A percentile compares a stretch with the other conserved stretches of the same genome.
Conservation (phyloP, 2,113 vertebrate species). For the Cricetomys ansorgei region DNA sequence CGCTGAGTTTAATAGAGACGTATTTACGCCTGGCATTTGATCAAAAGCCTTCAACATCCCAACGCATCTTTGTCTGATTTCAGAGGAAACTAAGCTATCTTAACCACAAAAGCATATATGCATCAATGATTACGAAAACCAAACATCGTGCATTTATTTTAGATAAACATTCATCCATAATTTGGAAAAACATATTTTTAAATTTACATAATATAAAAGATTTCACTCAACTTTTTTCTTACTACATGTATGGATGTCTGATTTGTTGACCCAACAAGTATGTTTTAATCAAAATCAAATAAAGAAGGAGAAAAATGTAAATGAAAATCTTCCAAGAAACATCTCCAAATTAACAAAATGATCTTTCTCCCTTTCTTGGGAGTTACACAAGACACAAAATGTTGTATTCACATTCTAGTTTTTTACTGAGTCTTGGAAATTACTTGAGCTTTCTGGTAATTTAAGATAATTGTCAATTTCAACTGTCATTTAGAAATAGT, state of each 20-base stretch:
- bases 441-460: conserved; percentile 39
- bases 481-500: conserved; percentile 7
- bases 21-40: background rate
- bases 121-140: background rate
- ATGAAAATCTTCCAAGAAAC: conserved; percentile 28
- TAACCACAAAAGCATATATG: background rate
- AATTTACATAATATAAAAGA: background rate
- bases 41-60: background rate
- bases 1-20: background rate
- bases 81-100: background rate
- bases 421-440: conserved; percentile 48
- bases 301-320: background rate
- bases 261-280: background rate
- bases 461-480: conserved; percentile 51
- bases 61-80: background rate
- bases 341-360: conserved; percentile 36
- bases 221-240: background rate
- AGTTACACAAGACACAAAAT: conserved; percentile 23
- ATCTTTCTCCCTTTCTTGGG: conserved; percentile 28
- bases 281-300: conserved; percentile 19
- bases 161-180: background rate
- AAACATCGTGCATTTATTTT: background rate
- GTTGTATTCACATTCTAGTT: background rate
- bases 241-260: background rate
- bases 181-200: conserved; percentile 16